A percentile compares a stretch with the other conserved stretches of the same genome.
phyloP scores from a whole-genome alignment of 35 echinoderm and acorn worm species.

The Lytechinus variegatus region DNA sequence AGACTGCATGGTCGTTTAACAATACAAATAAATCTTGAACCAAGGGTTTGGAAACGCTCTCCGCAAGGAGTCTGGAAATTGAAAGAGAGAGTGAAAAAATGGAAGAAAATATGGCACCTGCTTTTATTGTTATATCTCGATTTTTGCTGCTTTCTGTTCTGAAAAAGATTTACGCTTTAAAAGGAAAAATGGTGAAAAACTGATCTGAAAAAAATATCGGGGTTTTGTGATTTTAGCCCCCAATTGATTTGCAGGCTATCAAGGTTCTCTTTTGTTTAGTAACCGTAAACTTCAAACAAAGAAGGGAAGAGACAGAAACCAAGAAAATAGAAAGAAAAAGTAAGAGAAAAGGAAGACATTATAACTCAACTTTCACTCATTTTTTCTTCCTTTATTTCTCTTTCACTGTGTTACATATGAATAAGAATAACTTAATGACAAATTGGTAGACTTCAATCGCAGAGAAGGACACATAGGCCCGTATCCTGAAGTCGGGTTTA shows the following conservation, averaged over 20 bases:
- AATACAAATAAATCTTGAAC: conserved; percentile 15
- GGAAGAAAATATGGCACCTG: not conserved
- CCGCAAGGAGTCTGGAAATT: not conserved
- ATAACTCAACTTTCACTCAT: too few species aligned
- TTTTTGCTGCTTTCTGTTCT: not conserved
- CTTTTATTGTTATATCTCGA: not conserved
- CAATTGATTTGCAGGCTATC: too few species aligned
- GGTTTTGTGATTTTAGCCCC: too few species aligned
- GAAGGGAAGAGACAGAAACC: not conserved
- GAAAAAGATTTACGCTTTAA: too few species aligned
- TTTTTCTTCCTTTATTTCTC: too few species aligned
- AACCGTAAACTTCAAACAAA: not conserved
- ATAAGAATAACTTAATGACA: too few species aligned
- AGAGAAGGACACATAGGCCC: not conserved
- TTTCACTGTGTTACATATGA: too few species aligned
- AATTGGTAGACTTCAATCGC: too few species aligned
- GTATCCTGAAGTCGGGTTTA: too few species aligned
- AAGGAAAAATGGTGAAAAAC: too few species aligned
- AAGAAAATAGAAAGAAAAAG: not conserved
- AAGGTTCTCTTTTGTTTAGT: too few species aligned
- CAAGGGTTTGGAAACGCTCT: not conserved
- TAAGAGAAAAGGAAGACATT: not conserved
- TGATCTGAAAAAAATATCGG: too few species aligned
- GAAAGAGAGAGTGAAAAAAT: not conserved
- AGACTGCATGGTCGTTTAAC: not conserved